phyloP scores from a whole-genome alignment of 2,797 vertebrate genomes.

The Manis pentadactyla region DNA sequence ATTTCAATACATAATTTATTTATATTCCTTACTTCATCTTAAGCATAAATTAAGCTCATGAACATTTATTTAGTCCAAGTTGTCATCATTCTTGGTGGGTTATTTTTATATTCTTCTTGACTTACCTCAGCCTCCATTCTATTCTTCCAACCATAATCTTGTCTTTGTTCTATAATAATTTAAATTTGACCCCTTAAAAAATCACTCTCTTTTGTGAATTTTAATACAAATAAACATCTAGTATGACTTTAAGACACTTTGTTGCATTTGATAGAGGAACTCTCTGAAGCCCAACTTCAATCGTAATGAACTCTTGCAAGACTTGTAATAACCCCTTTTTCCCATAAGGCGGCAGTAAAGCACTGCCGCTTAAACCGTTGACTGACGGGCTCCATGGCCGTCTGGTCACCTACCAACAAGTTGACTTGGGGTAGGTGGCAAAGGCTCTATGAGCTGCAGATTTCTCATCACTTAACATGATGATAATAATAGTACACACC shows the following conservation, averaged over 20 bases:
- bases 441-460: neutral
- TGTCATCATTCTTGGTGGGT: neutral
- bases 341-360: constrained; percentile 63
- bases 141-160: neutral
- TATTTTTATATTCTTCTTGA: neutral
- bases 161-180: neutral
- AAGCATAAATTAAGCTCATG: neutral
- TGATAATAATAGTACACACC: neutral
- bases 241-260: neutral
- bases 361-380: neutral
- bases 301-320: neutral
- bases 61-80: neutral
- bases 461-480: neutral
- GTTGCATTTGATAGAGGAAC: neutral
- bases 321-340: neutral
- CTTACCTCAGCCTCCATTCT: neutral
- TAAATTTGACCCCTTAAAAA: neutral
- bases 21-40: neutral
- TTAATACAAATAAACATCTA: neutral
- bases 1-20: neutral
- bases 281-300: neutral
- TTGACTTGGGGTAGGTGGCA: neutral
- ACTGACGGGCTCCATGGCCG: accelerated
- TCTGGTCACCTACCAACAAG: accelerated
- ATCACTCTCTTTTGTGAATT: neutral